A percentile compares a stretch with the other conserved stretches of the same genome.
Evolutionary conservation across 2,888 invertebrate genomes (phyloP).

Genomic region (Dynastes maya): DNA sequence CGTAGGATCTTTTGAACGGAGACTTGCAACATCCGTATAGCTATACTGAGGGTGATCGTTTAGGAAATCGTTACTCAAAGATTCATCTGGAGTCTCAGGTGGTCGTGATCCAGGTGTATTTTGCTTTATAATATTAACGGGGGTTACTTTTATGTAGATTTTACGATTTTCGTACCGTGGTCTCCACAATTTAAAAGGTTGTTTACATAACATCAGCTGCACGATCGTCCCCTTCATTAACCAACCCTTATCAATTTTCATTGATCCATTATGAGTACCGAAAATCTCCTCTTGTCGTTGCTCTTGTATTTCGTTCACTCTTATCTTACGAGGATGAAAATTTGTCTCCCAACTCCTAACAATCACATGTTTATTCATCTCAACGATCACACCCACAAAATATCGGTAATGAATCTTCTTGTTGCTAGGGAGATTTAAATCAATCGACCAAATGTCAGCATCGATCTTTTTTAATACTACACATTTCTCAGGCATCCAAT

Average conservation of each 20-base stretch:
- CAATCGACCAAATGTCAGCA: conserved; percentile 77
- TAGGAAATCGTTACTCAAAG: conserved; percentile 77
- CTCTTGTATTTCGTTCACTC: conserved; percentile 54
- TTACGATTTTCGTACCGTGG: conserved; percentile 79
- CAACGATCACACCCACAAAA: conserved; percentile 80
- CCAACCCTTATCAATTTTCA: conserved; percentile 86
- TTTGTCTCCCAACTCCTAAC: conserved; percentile 89
- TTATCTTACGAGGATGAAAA: conserved; percentile 78
- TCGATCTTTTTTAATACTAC: conserved; percentile 72
- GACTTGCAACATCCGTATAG: conserved; percentile 77
- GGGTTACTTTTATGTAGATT: conserved; percentile 79
- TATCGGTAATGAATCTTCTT: conserved; percentile 83
- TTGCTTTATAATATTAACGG: conserved; percentile 65
- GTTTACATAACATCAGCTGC: conserved; percentile 87
- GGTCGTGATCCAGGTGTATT: conserved; percentile 61
- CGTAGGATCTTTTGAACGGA: conserved; percentile 78
- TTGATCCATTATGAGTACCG: conserved; percentile 76
- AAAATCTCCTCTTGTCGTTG: conserved; percentile 69
- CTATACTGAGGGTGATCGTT: conserved; percentile 73
- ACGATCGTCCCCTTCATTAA: conserved; percentile 86
- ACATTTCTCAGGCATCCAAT: conserved; percentile 79
- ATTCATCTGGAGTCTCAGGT: conserved; percentile 73
- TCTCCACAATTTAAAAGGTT: conserved; percentile 85
- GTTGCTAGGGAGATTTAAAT: conserved; percentile 78
- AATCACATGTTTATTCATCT: conserved; percentile 74